A percentile compares a stretch with the other conserved stretches of the same genome.
Conservation (phyloP, 2,113 vertebrate genomes). For the Hydrochoerus hydrochaeris region DNA sequence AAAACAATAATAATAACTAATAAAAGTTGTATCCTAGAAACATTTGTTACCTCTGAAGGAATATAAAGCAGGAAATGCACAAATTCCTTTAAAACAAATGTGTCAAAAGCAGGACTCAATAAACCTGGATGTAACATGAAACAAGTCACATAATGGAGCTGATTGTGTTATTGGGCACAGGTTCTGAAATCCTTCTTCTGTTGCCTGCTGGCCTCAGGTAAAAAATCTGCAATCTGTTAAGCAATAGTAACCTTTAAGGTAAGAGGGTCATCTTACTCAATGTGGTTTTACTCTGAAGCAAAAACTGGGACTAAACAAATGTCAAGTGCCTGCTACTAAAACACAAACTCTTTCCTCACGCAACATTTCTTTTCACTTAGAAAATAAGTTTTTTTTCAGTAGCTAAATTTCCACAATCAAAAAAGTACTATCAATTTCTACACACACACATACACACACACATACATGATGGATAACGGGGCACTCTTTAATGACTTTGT, state of each 20-base stretch:
- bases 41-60: not conserved
- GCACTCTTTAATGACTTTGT: not conserved
- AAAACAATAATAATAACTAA: not conserved
- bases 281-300: conserved; percentile 72
- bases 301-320: conserved; percentile 59
- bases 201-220: conserved; percentile 62
- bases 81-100: conserved; percentile 61
- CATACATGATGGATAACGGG: not conserved
- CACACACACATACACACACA: no score
- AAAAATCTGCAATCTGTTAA: conserved; percentile 78
- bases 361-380: not conserved
- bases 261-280: conserved; percentile 72
- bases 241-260: conserved; percentile 74
- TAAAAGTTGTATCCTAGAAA: conserved; percentile 20
- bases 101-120: conserved; percentile 69
- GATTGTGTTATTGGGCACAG: conserved; percentile 68
- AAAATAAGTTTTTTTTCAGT: not conserved
- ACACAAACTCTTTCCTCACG: not conserved
- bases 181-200: conserved; percentile 72
- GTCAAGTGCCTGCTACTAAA: conserved; percentile 45
- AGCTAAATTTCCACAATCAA: not conserved
- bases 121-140: conserved; percentile 68
- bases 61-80: not conserved
- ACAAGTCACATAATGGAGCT: conserved; percentile 67
- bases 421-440: not conserved